Evolutionary conservation across 2,888 invertebrate species (phyloP).

Genomic region (Thecophora atra): DNA sequence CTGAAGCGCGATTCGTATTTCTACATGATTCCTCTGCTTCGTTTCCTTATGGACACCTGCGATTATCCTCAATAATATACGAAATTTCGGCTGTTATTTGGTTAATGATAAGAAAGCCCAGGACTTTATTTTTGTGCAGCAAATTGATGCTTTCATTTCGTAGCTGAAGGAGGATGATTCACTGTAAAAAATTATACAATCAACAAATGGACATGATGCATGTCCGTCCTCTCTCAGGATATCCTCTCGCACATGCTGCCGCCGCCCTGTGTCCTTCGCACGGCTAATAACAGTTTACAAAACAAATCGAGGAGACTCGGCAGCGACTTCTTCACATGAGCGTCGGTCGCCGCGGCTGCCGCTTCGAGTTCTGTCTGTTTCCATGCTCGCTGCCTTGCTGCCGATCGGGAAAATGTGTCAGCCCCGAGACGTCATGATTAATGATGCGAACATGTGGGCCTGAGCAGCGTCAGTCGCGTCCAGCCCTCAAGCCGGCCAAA

Average conservation of each 20-base stretch:
- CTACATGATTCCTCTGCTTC: too few relatives aligned
- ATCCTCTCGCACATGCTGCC: background rate
- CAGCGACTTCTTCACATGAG: background rate
- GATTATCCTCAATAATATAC: too few relatives aligned
- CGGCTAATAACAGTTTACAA: background rate
- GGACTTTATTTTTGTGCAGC: too few relatives aligned
- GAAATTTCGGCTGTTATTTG: too few relatives aligned
- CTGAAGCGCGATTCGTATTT: too few relatives aligned
- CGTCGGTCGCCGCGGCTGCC: constrained; percentile 20
- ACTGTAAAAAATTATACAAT: constrained; percentile 26
- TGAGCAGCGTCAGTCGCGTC: constrained; percentile 43
- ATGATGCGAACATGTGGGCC: constrained; percentile 64
- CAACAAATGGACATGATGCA: constrained; percentile 21
- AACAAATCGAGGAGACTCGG: constrained; percentile 1
- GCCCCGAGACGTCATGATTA: constrained; percentile 63
- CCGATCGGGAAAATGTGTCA: constrained; percentile 62
- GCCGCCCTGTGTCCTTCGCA: constrained; percentile 1
- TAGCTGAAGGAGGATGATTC: background rate
- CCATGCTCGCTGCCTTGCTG: constrained; percentile 53
- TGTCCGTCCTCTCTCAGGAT: constrained; percentile 23
- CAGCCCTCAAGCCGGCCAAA: constrained; percentile 24
- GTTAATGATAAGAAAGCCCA: too few relatives aligned
- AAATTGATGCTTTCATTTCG: too few relatives aligned
- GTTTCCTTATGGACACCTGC: too few relatives aligned
- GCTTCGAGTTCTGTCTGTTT: constrained; percentile 45